These are phyloP conservation scores for Myrmecobius fasciatus DNA, from an alignment of 2,113 vertebrate species.

Conservation along the genomic window DNA sequence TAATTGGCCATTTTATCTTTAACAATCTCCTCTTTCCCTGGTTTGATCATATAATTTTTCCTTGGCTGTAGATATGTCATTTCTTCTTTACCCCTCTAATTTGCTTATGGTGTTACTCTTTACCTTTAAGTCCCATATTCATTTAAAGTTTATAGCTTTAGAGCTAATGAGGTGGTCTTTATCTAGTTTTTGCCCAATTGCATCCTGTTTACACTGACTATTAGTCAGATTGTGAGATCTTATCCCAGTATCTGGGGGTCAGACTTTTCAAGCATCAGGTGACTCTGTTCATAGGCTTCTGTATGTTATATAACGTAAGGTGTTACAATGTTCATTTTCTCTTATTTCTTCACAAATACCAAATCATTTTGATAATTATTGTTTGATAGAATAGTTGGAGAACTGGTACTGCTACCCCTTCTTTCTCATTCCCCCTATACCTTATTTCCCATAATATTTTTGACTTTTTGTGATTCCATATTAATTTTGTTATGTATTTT, in stretches of 20 bases:
- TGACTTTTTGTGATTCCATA: not conserved
- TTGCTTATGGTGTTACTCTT: not conserved
- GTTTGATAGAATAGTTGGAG: not conserved
- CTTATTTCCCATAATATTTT: not conserved
- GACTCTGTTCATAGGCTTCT: not conserved
- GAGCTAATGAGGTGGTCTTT: not conserved
- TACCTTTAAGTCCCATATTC: not conserved
- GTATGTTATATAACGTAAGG: not conserved
- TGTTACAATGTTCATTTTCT: not conserved
- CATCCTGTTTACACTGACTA: not conserved
- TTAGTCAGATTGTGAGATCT: not conserved
- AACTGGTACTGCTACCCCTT: not conserved
- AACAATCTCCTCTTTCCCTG: not conserved
- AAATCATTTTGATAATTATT: not conserved
- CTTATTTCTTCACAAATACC: not conserved
- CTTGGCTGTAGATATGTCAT: not conserved
- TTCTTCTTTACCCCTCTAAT: not conserved
- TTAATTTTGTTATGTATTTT: not conserved
- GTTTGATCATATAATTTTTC: not conserved
- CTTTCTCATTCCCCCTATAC: accelerated
- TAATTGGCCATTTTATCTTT: not conserved
- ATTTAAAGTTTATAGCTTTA: not conserved
- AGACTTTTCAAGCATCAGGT: not conserved
- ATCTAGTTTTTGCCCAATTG: not conserved
- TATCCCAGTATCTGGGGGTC: not conserved